These are phyloP conservation scores for Caloenas nicobarica DNA, from an alignment of 2,113 vertebrate species.

Conservation along the genomic window DNA sequence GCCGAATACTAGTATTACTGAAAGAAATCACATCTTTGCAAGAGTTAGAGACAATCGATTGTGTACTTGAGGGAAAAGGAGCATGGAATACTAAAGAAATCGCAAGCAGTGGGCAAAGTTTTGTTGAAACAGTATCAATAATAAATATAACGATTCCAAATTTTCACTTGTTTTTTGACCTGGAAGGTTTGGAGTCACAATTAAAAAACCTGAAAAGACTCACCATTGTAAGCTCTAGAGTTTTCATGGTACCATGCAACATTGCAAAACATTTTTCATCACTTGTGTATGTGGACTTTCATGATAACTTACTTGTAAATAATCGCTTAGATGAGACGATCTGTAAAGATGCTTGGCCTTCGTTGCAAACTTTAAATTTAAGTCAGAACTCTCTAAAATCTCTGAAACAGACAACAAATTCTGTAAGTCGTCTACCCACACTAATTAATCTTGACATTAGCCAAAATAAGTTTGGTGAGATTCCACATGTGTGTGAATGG, in stretches of 20 bases:
- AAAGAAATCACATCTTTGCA: conserved; percentile 20
- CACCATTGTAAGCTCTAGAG: conserved; percentile 67
- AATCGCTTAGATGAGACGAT: conserved; percentile 61
- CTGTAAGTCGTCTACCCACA: conserved; percentile 57
- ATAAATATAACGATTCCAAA: conserved; percentile 17
- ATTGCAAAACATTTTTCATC: conserved; percentile 53
- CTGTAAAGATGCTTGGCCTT: conserved; percentile 54
- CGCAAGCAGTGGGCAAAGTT: not conserved
- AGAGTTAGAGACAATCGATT: conserved; percentile 61
- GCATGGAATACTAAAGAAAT: rapidly evolving
- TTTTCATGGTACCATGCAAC: conserved; percentile 74
- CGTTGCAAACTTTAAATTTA: conserved; percentile 75
- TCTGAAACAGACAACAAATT: conserved; percentile 37
- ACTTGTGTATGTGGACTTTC: conserved; percentile 80
- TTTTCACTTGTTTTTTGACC: conserved; percentile 67
- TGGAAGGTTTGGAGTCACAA: not conserved
- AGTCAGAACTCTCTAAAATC: conserved; percentile 76
- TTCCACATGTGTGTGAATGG: conserved; percentile 72
- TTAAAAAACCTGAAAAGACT: conserved; percentile 49
- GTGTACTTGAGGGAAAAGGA: conserved; percentile 62
- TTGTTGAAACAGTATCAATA: conserved; percentile 36
- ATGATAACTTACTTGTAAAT: conserved; percentile 78
- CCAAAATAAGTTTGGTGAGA: conserved; percentile 74
- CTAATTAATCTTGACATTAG: conserved; percentile 82
- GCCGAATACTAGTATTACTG: not conserved